phyloP scores from a whole-genome alignment of 2,113 vertebrate genomes.

The Nymphicus hollandicus region DNA sequence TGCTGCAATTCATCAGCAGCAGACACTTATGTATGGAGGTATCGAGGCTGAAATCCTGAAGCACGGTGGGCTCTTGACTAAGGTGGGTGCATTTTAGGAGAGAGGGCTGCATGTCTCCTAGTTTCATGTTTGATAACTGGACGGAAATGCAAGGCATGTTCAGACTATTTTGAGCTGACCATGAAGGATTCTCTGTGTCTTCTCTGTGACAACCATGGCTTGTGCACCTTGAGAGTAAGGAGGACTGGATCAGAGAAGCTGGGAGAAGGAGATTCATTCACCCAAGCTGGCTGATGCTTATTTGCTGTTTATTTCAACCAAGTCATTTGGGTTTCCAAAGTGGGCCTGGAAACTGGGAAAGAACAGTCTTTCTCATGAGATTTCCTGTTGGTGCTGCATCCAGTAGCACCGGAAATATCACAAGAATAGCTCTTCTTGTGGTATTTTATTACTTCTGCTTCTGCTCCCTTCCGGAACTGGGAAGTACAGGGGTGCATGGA shows the following conservation, averaged over 20 bases:
- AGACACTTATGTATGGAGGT: rapidly evolving
- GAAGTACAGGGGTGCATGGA: slow-evolving; percentile 46
- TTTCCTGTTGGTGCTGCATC: slow-evolving; percentile 61
- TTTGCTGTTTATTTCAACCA: background rate
- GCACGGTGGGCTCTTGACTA: rapidly evolving
- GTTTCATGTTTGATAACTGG: background rate
- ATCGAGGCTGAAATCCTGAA: background rate
- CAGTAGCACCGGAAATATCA: slow-evolving; percentile 60
- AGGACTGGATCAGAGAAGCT: background rate
- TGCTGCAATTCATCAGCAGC: background rate
- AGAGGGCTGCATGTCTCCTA: background rate
- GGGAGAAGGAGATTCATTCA: background rate
- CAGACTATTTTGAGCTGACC: background rate
- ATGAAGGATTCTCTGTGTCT: background rate
- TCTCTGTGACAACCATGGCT: background rate
- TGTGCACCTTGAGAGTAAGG: background rate
- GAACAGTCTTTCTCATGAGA: slow-evolving; percentile 43
- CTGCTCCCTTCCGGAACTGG: slow-evolving; percentile 37
- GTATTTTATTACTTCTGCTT: slow-evolving; percentile 70
- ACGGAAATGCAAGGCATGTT: background rate
- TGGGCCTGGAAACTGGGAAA: background rate
- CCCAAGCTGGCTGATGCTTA: background rate
- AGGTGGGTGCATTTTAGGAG: background rate
- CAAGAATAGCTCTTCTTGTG: slow-evolving; percentile 62
- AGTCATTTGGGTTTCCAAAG: background rate